phyloP scores from a whole-genome alignment of 2,113 vertebrate genomes.

The Phocoena sinus region DNA sequence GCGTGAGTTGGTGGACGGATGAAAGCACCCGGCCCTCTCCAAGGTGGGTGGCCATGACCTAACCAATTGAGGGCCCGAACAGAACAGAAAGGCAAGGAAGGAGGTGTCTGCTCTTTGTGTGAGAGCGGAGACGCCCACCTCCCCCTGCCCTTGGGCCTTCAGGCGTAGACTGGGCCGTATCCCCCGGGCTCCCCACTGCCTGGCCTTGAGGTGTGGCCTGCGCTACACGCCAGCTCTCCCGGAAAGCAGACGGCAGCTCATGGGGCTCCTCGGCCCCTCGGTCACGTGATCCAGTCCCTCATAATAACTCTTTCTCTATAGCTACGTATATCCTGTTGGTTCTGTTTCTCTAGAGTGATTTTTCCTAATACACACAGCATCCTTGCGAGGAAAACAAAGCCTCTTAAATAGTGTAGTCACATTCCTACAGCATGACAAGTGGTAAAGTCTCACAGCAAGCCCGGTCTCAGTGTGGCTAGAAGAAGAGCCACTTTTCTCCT shows the following conservation, averaged over 20 bases:
- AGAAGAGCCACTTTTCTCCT: neutral
- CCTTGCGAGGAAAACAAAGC: neutral
- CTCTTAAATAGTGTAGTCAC: too few relatives aligned
- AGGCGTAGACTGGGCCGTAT: too few relatives aligned
- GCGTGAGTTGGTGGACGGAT: neutral
- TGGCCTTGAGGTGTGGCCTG: neutral
- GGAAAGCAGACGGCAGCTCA: neutral
- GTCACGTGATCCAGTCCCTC: neutral
- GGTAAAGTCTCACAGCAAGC: neutral
- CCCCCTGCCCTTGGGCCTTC: neutral
- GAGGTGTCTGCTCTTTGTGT: fast-evolving
- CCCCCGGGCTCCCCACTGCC: neutral
- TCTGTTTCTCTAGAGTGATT: neutral
- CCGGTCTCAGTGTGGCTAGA: neutral
- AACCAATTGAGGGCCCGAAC: neutral
- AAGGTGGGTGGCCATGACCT: neutral
- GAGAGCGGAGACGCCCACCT: too few relatives aligned
- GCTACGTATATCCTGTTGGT: neutral
- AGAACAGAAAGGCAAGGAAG: too few relatives aligned
- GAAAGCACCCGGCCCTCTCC: neutral
- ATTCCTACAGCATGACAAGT: fast-evolving
- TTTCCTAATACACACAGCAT: neutral
- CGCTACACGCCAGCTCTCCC: neutral
- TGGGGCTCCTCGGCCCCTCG: neutral
- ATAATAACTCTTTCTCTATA: too few relatives aligned